Conservation (phyloP, 2,888 invertebrate species). For the Horisme vitalbata region DNA sequence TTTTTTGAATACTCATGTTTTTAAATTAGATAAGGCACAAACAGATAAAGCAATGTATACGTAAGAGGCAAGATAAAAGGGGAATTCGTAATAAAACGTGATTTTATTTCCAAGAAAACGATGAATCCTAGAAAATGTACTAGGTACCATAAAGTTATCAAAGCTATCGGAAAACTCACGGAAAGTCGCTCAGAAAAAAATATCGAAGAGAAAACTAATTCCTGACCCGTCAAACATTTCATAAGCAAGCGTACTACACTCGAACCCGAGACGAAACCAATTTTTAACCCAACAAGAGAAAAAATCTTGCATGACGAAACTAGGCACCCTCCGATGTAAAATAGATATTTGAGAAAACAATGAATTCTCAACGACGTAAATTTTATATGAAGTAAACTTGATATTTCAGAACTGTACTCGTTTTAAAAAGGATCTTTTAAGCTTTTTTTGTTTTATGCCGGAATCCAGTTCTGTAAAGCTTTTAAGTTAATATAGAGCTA, state of each 20-base stretch:
- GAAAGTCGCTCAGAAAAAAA: slow-evolving; percentile 37
- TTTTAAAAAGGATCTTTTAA: not conserved
- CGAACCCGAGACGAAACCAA: slow-evolving; percentile 55
- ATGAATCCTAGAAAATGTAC: slow-evolving; percentile 14
- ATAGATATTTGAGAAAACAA: not conserved
- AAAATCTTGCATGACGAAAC: slow-evolving; percentile 42
- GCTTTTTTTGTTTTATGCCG: not conserved
- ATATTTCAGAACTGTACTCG: slow-evolving; percentile 3
- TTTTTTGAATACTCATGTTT: no score
- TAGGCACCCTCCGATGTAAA: slow-evolving; percentile 8
- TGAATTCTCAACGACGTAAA: not conserved
- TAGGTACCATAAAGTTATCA: slow-evolving; percentile 23
- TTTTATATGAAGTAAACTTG: slow-evolving; percentile 2
- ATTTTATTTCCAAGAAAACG: slow-evolving; percentile 1
- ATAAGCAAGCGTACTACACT: slow-evolving; percentile 59
- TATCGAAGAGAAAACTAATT: slow-evolving; percentile 61
- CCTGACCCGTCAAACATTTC: slow-evolving; percentile 73
- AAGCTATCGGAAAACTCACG: slow-evolving; percentile 23
- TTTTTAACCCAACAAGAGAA: slow-evolving; percentile 56
- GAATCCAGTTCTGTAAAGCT: not conserved
- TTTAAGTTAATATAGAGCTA: not conserved
- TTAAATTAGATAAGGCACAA: no score
- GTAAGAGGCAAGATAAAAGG: no score
- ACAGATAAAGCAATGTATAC: no score
- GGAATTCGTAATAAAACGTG: no score